phyloP scores from a whole-genome alignment of 2,113 vertebrate species.

The Arenaria interpres region DNA sequence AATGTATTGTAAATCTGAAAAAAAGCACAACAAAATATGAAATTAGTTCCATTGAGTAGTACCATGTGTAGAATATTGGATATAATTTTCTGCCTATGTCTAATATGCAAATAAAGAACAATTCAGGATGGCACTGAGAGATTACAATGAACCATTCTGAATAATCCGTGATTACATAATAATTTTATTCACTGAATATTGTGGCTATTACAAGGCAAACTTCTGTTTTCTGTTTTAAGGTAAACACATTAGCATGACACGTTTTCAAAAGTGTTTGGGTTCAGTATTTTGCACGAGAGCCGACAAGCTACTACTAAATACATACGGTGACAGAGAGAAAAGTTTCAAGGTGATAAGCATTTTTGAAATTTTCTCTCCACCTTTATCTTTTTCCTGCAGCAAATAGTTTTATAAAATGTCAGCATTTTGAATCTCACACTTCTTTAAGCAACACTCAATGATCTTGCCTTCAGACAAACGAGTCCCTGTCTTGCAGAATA shows the following conservation, averaged over 20 bases:
- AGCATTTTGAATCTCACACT: background rate
- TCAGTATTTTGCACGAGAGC: background rate
- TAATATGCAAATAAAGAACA: background rate
- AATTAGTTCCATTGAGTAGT: background rate
- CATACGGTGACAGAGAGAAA: background rate
- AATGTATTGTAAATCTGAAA: conserved; percentile 88
- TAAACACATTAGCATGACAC: background rate
- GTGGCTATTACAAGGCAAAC: background rate
- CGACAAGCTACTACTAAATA: background rate
- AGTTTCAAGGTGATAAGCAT: background rate
- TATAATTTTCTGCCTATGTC: background rate
- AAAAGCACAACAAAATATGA: background rate
- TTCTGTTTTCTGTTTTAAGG: background rate
- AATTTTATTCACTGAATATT: background rate
- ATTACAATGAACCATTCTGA: background rate
- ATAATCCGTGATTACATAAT: background rate
- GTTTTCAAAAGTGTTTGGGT: background rate
- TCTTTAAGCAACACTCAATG: background rate
- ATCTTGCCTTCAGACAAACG: background rate
- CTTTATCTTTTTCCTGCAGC: background rate
- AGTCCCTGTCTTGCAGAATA: background rate
- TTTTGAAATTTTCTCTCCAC: background rate
- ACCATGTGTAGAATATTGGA: background rate
- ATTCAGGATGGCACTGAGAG: background rate
- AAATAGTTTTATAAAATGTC: background rate